Percentiles rank a stretch among this genome's conserved stretches.
These are phyloP conservation scores for Ascaphus truei DNA, from an alignment of 2,113 vertebrate species.

Conservation along the genomic window DNA sequence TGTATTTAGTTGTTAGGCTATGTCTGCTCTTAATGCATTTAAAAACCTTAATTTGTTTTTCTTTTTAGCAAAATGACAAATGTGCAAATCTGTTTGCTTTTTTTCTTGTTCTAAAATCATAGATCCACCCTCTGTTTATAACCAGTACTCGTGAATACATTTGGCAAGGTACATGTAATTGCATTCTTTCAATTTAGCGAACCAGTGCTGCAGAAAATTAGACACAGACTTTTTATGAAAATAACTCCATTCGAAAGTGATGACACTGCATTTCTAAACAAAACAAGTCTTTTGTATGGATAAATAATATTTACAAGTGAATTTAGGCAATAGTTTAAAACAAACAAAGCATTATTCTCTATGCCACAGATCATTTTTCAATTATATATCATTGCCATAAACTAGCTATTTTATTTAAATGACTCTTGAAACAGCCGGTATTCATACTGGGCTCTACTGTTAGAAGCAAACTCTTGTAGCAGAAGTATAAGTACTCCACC, in stretches of 20 bases:
- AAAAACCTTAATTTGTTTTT: constrained; percentile 27
- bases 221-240: constrained; percentile 32
- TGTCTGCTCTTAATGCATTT: constrained; percentile 8
- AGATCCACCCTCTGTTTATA: constrained; percentile 12
- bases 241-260: not conserved
- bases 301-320: constrained; percentile 25
- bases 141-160: constrained; percentile 2
- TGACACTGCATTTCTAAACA: constrained; percentile 19
- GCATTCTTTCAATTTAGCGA: constrained; percentile 35
- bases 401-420: too few relatives aligned
- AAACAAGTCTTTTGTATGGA: constrained; percentile 14
- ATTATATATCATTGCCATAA: too few relatives aligned
- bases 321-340: constrained; percentile 3
- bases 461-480: too few relatives aligned
- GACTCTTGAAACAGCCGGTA: too few relatives aligned
- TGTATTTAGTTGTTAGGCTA: not conserved
- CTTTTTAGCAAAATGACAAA: constrained; percentile 1
- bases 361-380: too few relatives aligned
- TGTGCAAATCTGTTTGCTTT: not conserved
- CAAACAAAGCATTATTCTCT: not conserved
- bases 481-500: too few relatives aligned
- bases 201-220: constrained; percentile 36
- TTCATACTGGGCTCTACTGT: too few relatives aligned
- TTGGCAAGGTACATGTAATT: constrained; percentile 29
- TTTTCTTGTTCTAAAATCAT: not conserved